Percentiles rank a stretch among this genome's conserved stretches.
These are phyloP conservation scores for Pachydiplax longipennis DNA, from an alignment of 2,888 invertebrate genomes.

Conservation along the genomic window DNA sequence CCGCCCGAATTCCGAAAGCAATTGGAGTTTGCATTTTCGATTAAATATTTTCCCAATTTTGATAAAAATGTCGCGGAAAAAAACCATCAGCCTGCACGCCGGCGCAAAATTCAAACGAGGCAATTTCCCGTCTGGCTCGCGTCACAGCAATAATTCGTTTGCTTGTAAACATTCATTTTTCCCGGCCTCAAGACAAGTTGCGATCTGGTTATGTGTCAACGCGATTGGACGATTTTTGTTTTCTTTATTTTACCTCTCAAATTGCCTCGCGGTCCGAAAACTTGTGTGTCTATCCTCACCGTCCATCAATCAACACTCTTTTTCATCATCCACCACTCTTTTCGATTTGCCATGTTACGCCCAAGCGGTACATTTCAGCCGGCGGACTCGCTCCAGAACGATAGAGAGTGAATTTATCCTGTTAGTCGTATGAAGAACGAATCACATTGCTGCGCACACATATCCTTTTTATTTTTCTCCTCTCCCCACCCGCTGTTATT, in stretches of 20 bases:
- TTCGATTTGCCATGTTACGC: not conserved
- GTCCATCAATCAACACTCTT: not conserved
- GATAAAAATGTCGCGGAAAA: not conserved
- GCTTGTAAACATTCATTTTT: not conserved
- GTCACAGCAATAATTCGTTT: not conserved
- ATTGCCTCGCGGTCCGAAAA: not conserved
- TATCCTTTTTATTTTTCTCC: not conserved
- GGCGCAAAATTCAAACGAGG: not conserved
- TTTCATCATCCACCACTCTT: not conserved
- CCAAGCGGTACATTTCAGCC: not conserved
- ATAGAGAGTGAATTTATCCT: not conserved
- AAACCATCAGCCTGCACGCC: not conserved
- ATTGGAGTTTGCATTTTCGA: no score
- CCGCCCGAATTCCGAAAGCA: no score
- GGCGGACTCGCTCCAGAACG: not conserved
- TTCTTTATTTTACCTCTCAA: not conserved
- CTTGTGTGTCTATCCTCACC: not conserved
- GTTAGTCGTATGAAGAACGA: not conserved
- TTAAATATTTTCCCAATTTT: no score
- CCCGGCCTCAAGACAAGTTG: not conserved
- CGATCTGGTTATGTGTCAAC: not conserved
- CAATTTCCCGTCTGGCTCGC: not conserved
- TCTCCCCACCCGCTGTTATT: not conserved
- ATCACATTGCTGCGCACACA: not conserved
- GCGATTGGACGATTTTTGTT: not conserved